phyloP scores from a whole-genome alignment of 2,888 invertebrate species.

The Netelia inedita region DNA sequence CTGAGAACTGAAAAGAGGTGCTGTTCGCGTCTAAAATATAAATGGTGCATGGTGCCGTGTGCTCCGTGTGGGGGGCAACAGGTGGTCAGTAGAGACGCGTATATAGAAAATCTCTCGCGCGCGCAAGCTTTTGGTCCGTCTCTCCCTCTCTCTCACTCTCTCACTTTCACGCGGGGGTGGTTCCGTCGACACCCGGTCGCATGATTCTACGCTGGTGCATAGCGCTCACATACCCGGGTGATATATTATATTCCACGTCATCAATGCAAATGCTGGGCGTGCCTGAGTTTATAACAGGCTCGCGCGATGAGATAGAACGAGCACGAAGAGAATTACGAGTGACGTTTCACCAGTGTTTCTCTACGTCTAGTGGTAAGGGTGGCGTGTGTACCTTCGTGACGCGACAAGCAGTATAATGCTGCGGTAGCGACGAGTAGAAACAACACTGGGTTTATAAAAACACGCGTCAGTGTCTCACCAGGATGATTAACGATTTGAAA shows the following conservation, averaged over 20 bases:
- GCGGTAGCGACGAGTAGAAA: background rate
- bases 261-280: constrained; percentile 83
- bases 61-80: constrained; percentile 78
- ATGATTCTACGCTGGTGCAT: constrained; percentile 72
- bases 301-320: constrained; percentile 9
- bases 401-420: background rate
- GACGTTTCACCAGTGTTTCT: constrained; percentile 24
- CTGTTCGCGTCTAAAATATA: constrained; percentile 81
- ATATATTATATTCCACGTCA: constrained; percentile 83
- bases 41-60: constrained; percentile 75
- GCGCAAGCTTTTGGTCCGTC: constrained; percentile 60
- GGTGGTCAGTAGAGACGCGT: constrained; percentile 82
- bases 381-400: background rate
- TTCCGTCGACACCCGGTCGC: constrained; percentile 40
- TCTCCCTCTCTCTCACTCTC: background rate
- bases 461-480: background rate
- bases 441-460: background rate
- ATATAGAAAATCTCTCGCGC: constrained; percentile 77
- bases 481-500: background rate
- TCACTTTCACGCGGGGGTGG: constrained; percentile 8
- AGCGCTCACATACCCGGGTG: constrained; percentile 67
- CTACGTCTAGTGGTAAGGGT: background rate
- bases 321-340: constrained; percentile 44
- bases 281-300: constrained; percentile 79
- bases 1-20: constrained; percentile 38